These are phyloP conservation scores for Ivindomyrus marchei DNA, from an alignment of 2,113 vertebrate genomes.

Conservation along the genomic window DNA sequence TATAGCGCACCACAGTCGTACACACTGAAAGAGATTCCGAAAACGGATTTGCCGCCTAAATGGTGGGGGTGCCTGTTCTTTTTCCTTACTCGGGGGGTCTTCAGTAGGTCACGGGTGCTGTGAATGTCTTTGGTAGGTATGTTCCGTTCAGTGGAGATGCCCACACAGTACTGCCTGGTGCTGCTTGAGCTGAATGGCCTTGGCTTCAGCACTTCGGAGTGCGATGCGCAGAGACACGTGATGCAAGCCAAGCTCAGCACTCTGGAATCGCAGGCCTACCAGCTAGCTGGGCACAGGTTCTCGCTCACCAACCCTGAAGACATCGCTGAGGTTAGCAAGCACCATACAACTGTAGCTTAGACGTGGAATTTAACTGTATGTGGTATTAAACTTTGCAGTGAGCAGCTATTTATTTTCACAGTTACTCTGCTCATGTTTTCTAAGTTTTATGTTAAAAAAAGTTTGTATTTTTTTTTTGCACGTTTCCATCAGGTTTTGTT, in stretches of 20 bases:
- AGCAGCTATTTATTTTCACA: background rate
- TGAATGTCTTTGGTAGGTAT: conserved; percentile 53
- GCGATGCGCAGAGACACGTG: conserved; percentile 82
- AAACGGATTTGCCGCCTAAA: background rate
- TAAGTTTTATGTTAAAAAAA: background rate
- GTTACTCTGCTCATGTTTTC: background rate
- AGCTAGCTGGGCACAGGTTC: conserved; percentile 82
- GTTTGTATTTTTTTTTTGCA: background rate
- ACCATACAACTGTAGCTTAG: background rate
- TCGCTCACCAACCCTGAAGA: conserved; percentile 87
- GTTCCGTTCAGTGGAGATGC: conserved; percentile 85
- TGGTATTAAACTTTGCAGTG: background rate
- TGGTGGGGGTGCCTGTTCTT: background rate
- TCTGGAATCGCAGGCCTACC: conserved; percentile 77
- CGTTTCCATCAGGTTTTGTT: conserved; percentile 72
- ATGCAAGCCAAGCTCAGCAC: conserved; percentile 84
- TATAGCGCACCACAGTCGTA: background rate
- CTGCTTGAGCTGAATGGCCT: conserved; percentile 90
- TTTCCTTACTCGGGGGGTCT: background rate
- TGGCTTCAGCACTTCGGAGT: conserved; percentile 81
- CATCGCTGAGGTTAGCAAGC: conserved; percentile 73
- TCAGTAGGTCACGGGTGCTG: background rate
- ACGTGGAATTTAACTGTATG: background rate
- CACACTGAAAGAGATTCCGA: background rate
- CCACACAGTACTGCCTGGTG: conserved; percentile 81